These are phyloP conservation scores for Anisognathus igniventris DNA, from an alignment of 2,797 vertebrate genomes.

Conservation along the genomic window DNA sequence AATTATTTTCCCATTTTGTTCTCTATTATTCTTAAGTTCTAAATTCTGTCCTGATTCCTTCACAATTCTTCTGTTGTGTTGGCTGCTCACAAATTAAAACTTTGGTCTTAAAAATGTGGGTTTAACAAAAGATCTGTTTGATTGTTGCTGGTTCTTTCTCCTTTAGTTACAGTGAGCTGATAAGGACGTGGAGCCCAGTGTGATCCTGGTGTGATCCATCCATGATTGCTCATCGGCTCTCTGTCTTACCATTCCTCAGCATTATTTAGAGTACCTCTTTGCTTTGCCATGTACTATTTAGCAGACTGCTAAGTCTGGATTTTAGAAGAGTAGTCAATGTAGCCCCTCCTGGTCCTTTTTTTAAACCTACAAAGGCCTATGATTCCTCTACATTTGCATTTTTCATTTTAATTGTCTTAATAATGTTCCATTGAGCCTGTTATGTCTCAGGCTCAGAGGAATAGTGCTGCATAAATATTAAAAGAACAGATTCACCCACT, in stretches of 20 bases:
- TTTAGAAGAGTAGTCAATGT: background rate
- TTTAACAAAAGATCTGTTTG: background rate
- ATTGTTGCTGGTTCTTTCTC: background rate
- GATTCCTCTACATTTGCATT: background rate
- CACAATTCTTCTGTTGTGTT: background rate
- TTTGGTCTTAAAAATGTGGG: background rate
- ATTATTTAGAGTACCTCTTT: background rate
- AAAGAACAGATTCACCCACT: background rate
- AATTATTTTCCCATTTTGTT: slow-evolving; percentile 12
- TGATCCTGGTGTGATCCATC: background rate
- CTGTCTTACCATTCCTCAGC: background rate
- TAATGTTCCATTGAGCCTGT: background rate
- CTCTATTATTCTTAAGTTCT: background rate
- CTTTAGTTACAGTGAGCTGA: background rate
- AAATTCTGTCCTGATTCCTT: background rate
- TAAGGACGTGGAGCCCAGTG: background rate
- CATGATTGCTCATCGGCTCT: background rate
- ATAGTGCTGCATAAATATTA: background rate
- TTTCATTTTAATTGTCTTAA: background rate
- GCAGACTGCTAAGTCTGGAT: background rate
- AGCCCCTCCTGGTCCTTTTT: background rate
- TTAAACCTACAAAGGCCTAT: background rate
- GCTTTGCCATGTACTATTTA: background rate
- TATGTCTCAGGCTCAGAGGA: background rate
- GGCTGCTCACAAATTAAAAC: background rate